phyloP scores from a whole-genome alignment of 2,888 invertebrate species.

The Caenorhabditis sulstoni region DNA sequence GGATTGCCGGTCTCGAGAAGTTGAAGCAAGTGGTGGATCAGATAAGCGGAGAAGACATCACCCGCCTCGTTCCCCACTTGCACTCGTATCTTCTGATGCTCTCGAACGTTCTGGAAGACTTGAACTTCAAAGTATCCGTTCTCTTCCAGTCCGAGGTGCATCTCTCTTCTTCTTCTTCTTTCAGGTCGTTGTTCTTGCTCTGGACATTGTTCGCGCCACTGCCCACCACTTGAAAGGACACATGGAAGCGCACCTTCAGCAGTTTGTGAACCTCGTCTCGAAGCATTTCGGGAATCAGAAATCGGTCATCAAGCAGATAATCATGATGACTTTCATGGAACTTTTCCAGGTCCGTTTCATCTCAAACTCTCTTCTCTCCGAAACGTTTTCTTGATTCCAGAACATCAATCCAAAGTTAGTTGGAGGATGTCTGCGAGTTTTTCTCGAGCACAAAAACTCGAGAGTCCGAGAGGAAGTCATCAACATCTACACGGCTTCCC shows the following conservation, averaged over 20 bases:
- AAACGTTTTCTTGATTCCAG: constrained; percentile 31
- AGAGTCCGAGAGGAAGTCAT: constrained; percentile 85
- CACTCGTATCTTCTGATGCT: constrained; percentile 85
- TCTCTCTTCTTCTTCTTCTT: no score
- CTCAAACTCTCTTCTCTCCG: neutral
- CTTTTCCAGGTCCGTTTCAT: constrained; percentile 82
- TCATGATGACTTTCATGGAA: constrained; percentile 82
- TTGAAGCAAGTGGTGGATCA: constrained; percentile 83
- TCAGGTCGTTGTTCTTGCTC: constrained; percentile 81
- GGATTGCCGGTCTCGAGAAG: constrained; percentile 69
- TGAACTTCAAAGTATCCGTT: constrained; percentile 82
- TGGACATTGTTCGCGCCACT: constrained; percentile 82
- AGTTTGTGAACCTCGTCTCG: constrained; percentile 82
- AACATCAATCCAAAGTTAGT: constrained; percentile 82
- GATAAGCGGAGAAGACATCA: constrained; percentile 70
- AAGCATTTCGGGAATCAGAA: constrained; percentile 83
- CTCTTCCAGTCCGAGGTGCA: no score
- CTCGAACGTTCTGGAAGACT: constrained; percentile 84
- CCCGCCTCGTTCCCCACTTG: constrained; percentile 84
- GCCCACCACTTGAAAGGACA: constrained; percentile 81
- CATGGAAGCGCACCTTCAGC: constrained; percentile 72
- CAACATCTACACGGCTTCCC: constrained; percentile 87
- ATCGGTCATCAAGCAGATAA: constrained; percentile 82
- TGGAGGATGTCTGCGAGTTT: constrained; percentile 83
- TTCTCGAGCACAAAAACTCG: constrained; percentile 82